Base-by-base conservation (phyloP, 1,140 invertebrate genomes). In the Microplitis mediator region DNA sequence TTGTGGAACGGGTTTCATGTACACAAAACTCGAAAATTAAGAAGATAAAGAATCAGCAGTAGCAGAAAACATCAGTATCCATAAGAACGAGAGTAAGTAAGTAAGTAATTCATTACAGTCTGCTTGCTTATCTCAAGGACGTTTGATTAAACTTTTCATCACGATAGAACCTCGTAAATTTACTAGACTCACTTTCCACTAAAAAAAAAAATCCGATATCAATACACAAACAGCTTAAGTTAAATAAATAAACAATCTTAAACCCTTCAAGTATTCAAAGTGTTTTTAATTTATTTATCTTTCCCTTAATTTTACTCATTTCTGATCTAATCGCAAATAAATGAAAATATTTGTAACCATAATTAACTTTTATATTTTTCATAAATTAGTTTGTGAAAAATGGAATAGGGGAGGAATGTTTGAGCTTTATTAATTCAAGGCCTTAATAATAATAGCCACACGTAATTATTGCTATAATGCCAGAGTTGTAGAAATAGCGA, bases 101-200 rank as follows among this genome's bases (percentile, higher is more conserved):
- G 51, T 70, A 65, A 72, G 71, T 74, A 76, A 76, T 76, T 76
- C 70, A 76, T 76, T 76, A 76, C 8, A 56, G 58, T 52, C 72
- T 76, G 67, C 74, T 76, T 76, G 45, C 73, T n/a, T 51, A 51
- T 32, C 60, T 50, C 36, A 23, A 34, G 60, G 32, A 39, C 45
- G 61, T 74, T 74, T 65, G 60, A 74, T 69, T 63, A 68, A 65
- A 74, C 72, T 74, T 62, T 70, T 61, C 45, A 50, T 60, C 14
- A 34, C 60, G 65, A 69, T 23, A 23, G 72, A 63, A 62, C 52
- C 32, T 64, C 50, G 60, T 23, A 16, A 14, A 58, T 45, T 69
- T 56, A 23, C 54, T 2, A 32, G 58, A 69, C 66, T 56, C 32
- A 69, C 13, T 36, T 23, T 60, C 54, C 2, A 23, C 23, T 23